phyloP scores from a whole-genome alignment of 2,113 vertebrate species.

The Phaethornis superciliosus region DNA sequence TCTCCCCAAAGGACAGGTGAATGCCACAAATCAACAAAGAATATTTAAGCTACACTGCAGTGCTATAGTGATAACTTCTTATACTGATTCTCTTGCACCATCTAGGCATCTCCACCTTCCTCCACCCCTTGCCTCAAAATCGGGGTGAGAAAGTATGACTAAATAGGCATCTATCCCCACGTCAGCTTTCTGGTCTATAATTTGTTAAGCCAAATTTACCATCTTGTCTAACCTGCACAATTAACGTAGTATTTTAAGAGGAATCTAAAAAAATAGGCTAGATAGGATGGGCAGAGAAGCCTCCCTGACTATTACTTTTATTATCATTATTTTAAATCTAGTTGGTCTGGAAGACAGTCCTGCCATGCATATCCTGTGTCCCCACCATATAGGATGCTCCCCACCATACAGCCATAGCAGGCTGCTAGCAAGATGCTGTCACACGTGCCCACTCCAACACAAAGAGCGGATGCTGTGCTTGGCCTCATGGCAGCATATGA shows the following conservation, averaged over 20 bases:
- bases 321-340: background rate
- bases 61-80: background rate
- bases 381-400: background rate
- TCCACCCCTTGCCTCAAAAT: accelerated
- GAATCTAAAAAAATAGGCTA: background rate
- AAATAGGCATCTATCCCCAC: background rate
- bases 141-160: background rate
- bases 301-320: background rate
- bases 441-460: background rate
- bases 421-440: background rate
- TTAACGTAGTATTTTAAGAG: conserved; percentile 27
- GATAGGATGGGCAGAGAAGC: background rate
- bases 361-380: background rate
- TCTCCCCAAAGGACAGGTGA: background rate
- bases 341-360: background rate
- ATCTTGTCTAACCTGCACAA: background rate
- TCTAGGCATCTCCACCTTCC: background rate
- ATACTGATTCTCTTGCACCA: background rate
- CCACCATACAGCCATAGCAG: background rate
- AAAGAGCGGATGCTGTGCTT: background rate
- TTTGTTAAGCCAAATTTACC: conserved; percentile 34
- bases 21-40: background rate
- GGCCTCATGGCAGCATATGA: background rate
- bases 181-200: background rate
- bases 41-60: background rate